Conservation (phyloP, 2,797 vertebrate genomes). For the Enteromius radiatus region DNA sequence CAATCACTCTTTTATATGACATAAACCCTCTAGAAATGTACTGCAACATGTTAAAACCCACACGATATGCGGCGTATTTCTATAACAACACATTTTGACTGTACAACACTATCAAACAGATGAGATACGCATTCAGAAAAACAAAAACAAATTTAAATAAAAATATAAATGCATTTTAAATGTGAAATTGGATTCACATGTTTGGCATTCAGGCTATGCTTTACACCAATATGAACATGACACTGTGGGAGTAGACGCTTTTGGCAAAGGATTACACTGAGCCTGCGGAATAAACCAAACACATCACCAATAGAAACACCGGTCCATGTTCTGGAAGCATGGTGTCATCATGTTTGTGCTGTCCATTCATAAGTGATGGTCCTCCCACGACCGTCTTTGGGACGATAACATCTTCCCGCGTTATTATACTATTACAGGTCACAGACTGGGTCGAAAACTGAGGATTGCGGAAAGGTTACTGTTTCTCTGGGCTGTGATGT, state of each 20-base stretch:
- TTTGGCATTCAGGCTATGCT: constrained; percentile 21
- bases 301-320: constrained; percentile 24
- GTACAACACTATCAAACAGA: background rate
- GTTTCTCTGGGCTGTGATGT: constrained; percentile 32
- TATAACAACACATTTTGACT: background rate
- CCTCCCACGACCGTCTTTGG: constrained; percentile 23
- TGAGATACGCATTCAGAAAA: background rate
- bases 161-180: constrained; percentile 34
- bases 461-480: constrained; percentile 39
- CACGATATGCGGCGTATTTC: background rate
- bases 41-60: constrained; percentile 4
- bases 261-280: constrained; percentile 37
- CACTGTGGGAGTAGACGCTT: constrained; percentile 36
- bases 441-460: constrained; percentile 29
- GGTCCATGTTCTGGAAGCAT: constrained; percentile 5
- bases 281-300: constrained; percentile 38
- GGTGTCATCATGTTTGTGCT: constrained; percentile 24
- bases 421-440: constrained; percentile 47
- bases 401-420: constrained; percentile 49
- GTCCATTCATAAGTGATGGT: constrained; percentile 29
- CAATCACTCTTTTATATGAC: constrained; percentile 57
- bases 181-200: constrained; percentile 25
- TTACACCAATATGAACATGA: constrained; percentile 6
- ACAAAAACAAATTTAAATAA: constrained; percentile 1
- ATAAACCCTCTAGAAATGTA: constrained; percentile 18